Conservation (phyloP, 2,113 vertebrate species). For the Saccopteryx bilineata region DNA sequence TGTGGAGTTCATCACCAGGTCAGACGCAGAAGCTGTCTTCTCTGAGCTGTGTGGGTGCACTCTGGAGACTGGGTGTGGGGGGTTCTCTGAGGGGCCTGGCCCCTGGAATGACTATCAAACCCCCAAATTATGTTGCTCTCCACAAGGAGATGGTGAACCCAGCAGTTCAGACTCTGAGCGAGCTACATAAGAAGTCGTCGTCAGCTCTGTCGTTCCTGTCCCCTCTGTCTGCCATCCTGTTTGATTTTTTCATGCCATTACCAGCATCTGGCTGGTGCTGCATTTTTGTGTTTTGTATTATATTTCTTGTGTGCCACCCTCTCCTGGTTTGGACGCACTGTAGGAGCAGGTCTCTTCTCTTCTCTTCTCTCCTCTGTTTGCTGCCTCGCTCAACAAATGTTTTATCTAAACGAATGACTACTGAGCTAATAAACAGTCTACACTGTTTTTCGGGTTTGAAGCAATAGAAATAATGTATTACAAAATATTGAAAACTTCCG, state of each 20-base stretch:
- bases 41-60: background rate
- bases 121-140: background rate
- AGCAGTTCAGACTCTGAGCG: background rate
- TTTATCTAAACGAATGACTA: background rate
- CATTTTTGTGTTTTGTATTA: background rate
- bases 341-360: background rate
- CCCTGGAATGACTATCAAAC: background rate
- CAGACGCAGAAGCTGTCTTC: background rate
- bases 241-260: background rate
- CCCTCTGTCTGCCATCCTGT: background rate
- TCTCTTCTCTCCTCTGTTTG: background rate
- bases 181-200: background rate
- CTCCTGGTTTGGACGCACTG: background rate
- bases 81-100: background rate
- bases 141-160: background rate
- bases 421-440: background rate
- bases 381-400: background rate
- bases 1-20: background rate
- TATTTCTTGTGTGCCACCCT: background rate
- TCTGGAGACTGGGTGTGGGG: background rate
- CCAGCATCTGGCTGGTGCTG: background rate
- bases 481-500: constrained; percentile 12
- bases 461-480: background rate
- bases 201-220: background rate
- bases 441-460: constrained; percentile 9